Percentiles rank a stretch among this genome's conserved stretches.
Conservation (phyloP, 2,113 vertebrate genomes). For the Paralichthys olivaceus region DNA sequence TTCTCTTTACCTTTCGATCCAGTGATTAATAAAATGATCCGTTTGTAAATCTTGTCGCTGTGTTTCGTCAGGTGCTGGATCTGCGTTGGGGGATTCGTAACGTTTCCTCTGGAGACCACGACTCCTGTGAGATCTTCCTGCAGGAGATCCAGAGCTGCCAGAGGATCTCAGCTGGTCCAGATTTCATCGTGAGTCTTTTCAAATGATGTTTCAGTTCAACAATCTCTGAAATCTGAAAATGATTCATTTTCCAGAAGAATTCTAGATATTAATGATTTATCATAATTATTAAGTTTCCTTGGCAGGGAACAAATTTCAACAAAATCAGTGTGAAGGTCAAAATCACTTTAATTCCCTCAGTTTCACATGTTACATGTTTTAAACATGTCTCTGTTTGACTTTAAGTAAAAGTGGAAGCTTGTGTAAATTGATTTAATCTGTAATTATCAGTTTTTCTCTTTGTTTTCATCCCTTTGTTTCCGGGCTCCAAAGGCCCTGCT, state of each 20-base stretch:
- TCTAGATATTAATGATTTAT: no score
- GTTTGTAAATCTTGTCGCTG: neutral
- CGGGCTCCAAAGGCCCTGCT: conserved; percentile 82
- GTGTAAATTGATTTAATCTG: no score
- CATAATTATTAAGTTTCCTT: no score
- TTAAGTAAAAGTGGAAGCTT: no score
- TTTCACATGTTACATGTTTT: neutral
- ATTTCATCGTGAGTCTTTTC: conserved; percentile 81
- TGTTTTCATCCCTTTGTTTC: neutral
- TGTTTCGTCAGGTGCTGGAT: conserved; percentile 82
- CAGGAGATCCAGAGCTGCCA: conserved; percentile 82
- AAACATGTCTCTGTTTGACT: neutral
- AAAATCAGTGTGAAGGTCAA: neutral
- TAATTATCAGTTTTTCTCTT: neutral
- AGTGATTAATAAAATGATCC: neutral
- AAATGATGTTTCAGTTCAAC: neutral
- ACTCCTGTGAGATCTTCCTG: conserved; percentile 80
- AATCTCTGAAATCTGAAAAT: no score
- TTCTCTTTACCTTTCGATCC: neutral
- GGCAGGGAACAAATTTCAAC: neutral
- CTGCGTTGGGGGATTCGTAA: conserved; percentile 83
- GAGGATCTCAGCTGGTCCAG: conserved; percentile 80
- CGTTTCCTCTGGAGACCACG: conserved; percentile 66
- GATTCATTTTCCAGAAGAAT: no score
- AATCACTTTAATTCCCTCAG: neutral